Evolutionary conservation across 1,140 invertebrate genomes (phyloP).

Genomic region (Phymastichus coffea): DNA sequence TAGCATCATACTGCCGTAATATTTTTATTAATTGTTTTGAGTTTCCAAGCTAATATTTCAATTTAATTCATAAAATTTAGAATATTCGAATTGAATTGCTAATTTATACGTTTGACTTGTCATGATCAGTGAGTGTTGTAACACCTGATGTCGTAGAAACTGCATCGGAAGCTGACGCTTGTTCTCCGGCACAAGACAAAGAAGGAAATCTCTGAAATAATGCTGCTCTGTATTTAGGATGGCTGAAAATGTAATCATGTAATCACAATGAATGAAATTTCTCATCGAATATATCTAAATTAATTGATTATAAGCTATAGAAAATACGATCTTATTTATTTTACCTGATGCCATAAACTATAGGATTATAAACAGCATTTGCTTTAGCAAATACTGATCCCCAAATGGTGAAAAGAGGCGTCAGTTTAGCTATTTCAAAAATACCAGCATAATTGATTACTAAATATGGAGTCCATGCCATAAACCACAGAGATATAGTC

Average conservation of each 20-base stretch:
- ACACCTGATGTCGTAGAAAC: slow-evolving; percentile 43
- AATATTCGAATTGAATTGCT: too few species aligned
- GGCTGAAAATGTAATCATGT: slow-evolving; percentile 55
- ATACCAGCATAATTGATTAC: slow-evolving; percentile 78
- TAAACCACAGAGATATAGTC: slow-evolving; percentile 80
- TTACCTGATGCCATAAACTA: slow-evolving; percentile 79
- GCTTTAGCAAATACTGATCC: slow-evolving; percentile 78
- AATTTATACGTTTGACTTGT: slow-evolving; percentile 61
- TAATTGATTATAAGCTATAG: neutral
- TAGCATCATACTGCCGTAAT: too few species aligned
- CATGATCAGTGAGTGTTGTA: slow-evolving; percentile 48
- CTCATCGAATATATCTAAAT: neutral
- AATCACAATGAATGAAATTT: neutral
- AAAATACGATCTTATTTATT: too few species aligned
- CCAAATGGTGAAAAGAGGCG: slow-evolving; percentile 75
- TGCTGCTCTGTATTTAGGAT: slow-evolving; percentile 75
- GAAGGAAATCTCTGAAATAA: slow-evolving; percentile 70
- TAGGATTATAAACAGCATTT: slow-evolving; percentile 79
- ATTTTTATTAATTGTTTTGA: too few species aligned
- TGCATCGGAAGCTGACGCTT: slow-evolving; percentile 28
- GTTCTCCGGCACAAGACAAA: slow-evolving; percentile 56
- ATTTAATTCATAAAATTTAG: too few species aligned
- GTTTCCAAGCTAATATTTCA: too few species aligned
- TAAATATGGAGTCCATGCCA: slow-evolving; percentile 84
- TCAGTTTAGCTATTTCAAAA: slow-evolving; percentile 67